Evolutionary conservation across 2,888 invertebrate species (phyloP).

Genomic region (Junonia oenone): DNA sequence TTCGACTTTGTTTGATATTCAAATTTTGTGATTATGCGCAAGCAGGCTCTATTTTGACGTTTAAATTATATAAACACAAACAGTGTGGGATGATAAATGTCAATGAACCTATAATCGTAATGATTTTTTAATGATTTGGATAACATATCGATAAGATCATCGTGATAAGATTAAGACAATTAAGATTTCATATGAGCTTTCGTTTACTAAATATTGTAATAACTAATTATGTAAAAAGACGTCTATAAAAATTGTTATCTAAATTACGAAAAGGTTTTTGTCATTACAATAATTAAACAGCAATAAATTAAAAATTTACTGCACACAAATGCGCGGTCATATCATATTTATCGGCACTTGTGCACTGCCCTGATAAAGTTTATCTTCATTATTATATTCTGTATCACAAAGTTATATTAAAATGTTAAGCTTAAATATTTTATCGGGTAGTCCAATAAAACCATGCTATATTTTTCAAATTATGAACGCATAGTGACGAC

Average conservation of each 20-base stretch:
- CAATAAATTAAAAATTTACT: constrained; percentile 4
- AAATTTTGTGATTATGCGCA: constrained; percentile 35
- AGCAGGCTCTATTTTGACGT: constrained; percentile 17
- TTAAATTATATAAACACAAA: constrained; percentile 4
- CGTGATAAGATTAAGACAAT: not conserved
- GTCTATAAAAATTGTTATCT: constrained; percentile 6
- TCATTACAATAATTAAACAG: constrained; percentile 1
- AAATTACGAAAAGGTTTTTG: not conserved
- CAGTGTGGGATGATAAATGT: not conserved
- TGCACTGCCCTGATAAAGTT: not conserved
- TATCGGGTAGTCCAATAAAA: not conserved
- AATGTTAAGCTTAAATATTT: not conserved
- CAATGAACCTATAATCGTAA: not conserved
- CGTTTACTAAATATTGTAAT: too few species aligned
- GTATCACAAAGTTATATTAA: not conserved
- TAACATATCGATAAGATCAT: not conserved
- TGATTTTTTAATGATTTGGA: not conserved
- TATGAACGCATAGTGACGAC: not conserved
- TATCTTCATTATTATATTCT: not conserved
- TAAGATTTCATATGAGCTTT: too few species aligned
- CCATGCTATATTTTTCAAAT: not conserved
- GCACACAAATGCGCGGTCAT: not conserved
- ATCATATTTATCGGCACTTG: not conserved
- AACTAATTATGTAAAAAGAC: not conserved
- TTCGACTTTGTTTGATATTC: constrained; percentile 40